Percentiles rank a stretch among this genome's conserved stretches.
Conservation (phyloP, 37 sponge, comb jelly and placozoan genomes). For the Chondrosia reniformis region DNA sequence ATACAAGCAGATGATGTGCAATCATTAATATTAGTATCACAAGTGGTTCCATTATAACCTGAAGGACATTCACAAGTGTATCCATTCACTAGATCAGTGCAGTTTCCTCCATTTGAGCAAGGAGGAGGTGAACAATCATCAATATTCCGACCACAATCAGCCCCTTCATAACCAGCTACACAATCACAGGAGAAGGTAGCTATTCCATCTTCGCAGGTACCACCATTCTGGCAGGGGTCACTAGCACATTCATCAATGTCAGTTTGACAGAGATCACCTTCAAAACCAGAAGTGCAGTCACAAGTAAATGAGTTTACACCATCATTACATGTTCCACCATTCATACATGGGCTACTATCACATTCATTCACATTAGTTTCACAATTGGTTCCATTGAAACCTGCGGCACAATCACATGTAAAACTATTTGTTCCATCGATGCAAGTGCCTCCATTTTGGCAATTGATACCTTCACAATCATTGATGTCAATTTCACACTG, state of each 20-base stretch:
- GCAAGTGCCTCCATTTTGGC: slow-evolving; percentile 33
- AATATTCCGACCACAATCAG: background rate
- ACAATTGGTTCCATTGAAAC: slow-evolving; percentile 18
- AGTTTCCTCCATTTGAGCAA: slow-evolving; percentile 23
- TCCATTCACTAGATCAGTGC: slow-evolving; percentile 13
- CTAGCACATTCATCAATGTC: slow-evolving; percentile 29
- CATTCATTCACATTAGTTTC: slow-evolving; percentile 25
- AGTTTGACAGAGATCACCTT: slow-evolving; percentile 11
- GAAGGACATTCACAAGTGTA: slow-evolving; percentile 18
- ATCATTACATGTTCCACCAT: slow-evolving; percentile 29
- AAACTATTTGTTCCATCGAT: slow-evolving; percentile 25
- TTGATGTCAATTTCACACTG: slow-evolving; percentile 23
- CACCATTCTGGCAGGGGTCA: slow-evolving; percentile 36
- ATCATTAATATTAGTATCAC: slow-evolving; percentile 24
- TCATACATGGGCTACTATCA: slow-evolving; percentile 19
- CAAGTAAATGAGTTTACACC: slow-evolving; percentile 14
- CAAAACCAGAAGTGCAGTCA: background rate
- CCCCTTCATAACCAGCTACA: background rate
- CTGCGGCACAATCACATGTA: slow-evolving; percentile 25
- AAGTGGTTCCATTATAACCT: slow-evolving; percentile 4
- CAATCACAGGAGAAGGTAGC: slow-evolving; percentile 4
- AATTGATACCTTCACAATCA: slow-evolving; percentile 13
- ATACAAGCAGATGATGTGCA: slow-evolving; percentile 17
- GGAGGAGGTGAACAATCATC: slow-evolving; percentile 36
- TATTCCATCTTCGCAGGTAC: slow-evolving; percentile 18